These are phyloP conservation scores for Casuarius casuarius DNA, from an alignment of 2,113 vertebrate species.

Conservation along the genomic window DNA sequence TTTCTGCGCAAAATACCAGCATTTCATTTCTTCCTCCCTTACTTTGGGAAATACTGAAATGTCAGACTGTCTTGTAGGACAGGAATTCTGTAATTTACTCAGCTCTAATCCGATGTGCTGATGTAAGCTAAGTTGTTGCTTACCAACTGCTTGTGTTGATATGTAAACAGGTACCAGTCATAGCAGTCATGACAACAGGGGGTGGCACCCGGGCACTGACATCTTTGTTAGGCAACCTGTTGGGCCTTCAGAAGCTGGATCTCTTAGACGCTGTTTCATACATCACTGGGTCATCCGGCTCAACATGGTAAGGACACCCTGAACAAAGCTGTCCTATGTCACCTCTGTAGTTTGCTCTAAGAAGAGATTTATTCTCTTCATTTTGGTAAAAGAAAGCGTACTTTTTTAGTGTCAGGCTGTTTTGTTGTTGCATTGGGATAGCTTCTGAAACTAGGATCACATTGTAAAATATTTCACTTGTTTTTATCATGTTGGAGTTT, in stretches of 20 bases:
- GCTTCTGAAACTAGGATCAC: not conserved
- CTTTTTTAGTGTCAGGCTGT: not conserved
- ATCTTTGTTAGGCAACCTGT: slow-evolving; percentile 80
- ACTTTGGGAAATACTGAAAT: not conserved
- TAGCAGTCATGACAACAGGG: slow-evolving; percentile 86
- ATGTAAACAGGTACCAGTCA: slow-evolving; percentile 79
- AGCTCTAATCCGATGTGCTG: not conserved
- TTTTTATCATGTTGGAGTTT: not conserved
- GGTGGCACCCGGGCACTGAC: slow-evolving; percentile 86
- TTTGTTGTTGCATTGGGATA: not conserved
- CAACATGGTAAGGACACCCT: slow-evolving; percentile 84
- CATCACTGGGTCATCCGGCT: slow-evolving; percentile 86
- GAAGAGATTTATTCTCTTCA: not conserved
- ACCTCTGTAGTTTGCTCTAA: not conserved
- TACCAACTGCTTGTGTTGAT: not conserved
- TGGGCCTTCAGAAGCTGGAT: slow-evolving; percentile 81
- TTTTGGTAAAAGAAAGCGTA: not conserved
- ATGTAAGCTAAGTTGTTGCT: not conserved
- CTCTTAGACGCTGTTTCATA: slow-evolving; percentile 85
- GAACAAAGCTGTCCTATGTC: not conserved
- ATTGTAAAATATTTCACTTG: not conserved
- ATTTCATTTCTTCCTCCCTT: not conserved
- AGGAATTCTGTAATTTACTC: not conserved
- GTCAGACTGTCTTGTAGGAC: not conserved
- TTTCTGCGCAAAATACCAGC: not conserved